phyloP scores from a whole-genome alignment of 2,888 invertebrate genomes.

The Synergus laeviventris region DNA sequence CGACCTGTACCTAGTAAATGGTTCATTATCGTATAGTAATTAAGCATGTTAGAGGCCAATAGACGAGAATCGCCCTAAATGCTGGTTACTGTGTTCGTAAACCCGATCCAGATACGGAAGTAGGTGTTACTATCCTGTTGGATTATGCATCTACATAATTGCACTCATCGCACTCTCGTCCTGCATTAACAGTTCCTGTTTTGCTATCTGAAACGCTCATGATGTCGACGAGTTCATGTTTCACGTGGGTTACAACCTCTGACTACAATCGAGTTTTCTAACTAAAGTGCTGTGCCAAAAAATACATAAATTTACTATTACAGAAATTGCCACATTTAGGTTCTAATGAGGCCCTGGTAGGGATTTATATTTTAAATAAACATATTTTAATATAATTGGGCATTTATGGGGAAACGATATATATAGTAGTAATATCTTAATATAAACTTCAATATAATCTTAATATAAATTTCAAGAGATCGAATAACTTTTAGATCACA shows the following conservation, averaged over 20 bases:
- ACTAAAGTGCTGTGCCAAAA: not conserved
- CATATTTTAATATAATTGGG: too few species aligned
- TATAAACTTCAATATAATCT: too few species aligned
- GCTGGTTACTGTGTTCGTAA: not conserved
- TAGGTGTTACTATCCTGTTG: constrained; percentile 39
- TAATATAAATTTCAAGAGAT: too few species aligned
- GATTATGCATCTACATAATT: constrained; percentile 38
- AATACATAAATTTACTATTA: too few species aligned
- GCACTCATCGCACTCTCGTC: constrained; percentile 2
- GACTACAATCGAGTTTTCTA: not conserved
- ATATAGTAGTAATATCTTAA: too few species aligned
- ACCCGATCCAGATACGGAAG: constrained; percentile 17
- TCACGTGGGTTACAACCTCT: not conserved
- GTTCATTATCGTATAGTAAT: constrained; percentile 14
- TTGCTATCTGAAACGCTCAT: not conserved
- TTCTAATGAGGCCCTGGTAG: too few species aligned
- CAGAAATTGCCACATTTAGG: too few species aligned
- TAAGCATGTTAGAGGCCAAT: not conserved
- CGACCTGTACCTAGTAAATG: not conserved
- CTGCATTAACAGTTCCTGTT: not conserved
- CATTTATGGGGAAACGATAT: too few species aligned
- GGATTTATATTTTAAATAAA: too few species aligned
- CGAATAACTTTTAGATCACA: too few species aligned
- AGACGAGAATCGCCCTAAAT: constrained; percentile 14
- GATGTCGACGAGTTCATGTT: not conserved